phyloP scores from a whole-genome alignment of 2,888 invertebrate genomes.

The Anodontia alba region DNA sequence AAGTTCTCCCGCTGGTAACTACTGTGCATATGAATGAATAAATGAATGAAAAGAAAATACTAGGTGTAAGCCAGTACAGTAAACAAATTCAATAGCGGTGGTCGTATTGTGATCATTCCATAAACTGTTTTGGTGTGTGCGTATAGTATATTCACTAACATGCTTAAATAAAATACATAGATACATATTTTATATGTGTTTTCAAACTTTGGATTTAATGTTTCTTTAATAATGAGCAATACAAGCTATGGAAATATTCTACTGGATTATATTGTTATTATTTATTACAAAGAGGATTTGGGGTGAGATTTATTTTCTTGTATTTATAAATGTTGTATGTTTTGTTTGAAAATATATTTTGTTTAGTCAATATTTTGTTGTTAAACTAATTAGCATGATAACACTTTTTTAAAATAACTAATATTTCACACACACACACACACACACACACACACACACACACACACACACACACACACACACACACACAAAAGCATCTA shows the following conservation, averaged over 20 bases:
- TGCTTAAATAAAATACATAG: neutral
- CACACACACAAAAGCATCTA: no score
- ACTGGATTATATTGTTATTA: slow-evolving; percentile 4
- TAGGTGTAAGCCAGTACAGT: neutral
- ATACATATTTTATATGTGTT: neutral
- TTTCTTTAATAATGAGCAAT: neutral
- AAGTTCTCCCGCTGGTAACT: neutral
- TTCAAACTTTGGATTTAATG: neutral
- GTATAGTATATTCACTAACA: neutral
- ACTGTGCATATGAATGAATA: slow-evolving; percentile 9
- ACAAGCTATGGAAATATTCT: slow-evolving; percentile 7
- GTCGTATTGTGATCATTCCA: slow-evolving; percentile 1
- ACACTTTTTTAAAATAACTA: no score
- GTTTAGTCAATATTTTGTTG: no score
- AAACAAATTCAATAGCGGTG: neutral
- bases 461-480: no score
- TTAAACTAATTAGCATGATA: no score
- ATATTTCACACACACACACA: no score
- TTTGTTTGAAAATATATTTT: no score
- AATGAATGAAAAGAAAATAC: no score
- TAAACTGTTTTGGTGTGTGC: neutral
- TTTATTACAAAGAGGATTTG: neutral
- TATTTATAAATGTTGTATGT: no score
- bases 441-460: no score
- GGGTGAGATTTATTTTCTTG: neutral